These are phyloP conservation scores for Eupelmus urozonus DNA, from an alignment of 2,888 invertebrate genomes.

Conservation along the genomic window DNA sequence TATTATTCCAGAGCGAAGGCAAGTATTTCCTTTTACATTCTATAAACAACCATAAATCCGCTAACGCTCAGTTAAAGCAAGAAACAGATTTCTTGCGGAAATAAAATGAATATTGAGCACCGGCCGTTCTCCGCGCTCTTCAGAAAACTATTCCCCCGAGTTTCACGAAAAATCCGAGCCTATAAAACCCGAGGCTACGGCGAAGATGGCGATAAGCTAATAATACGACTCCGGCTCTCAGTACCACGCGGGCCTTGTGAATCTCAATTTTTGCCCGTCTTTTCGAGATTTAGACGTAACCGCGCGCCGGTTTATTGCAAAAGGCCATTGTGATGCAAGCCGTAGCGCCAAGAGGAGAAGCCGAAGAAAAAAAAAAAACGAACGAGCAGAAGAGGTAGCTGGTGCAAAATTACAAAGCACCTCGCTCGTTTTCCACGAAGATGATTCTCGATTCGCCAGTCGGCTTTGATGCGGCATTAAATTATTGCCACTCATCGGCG, in stretches of 20 bases:
- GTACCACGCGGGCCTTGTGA: too few relatives aligned
- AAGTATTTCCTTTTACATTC: too few relatives aligned
- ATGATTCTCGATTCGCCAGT: slow-evolving; percentile 33
- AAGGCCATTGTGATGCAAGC: slow-evolving; percentile 37
- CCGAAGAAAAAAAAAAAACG: neutral
- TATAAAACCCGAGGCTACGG: slow-evolving; percentile 20
- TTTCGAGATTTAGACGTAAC: slow-evolving; percentile 54
- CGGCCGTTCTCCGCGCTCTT: neutral
- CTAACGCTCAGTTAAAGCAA: too few relatives aligned
- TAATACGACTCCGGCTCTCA: slow-evolving; percentile 42
- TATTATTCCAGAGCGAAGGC: too few relatives aligned
- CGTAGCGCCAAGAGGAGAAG: slow-evolving; percentile 8
- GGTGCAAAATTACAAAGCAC: slow-evolving; percentile 48
- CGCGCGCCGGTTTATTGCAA: slow-evolving; percentile 36
- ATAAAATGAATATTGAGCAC: slow-evolving; percentile 29
- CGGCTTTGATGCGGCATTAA: slow-evolving; percentile 41
- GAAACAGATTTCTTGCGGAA: too few relatives aligned
- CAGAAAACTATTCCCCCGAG: slow-evolving; percentile 22
- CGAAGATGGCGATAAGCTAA: slow-evolving; percentile 39
- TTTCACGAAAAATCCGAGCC: slow-evolving; percentile 38
- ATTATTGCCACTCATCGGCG: slow-evolving; percentile 9
- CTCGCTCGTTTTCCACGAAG: slow-evolving; percentile 41
- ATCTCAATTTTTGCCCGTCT: neutral
- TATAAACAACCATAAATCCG: too few relatives aligned
- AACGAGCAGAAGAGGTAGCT: neutral